These are phyloP conservation scores for Drosophila kikkawai DNA, from an alignment of 1,140 invertebrate species.

Conservation along the genomic window DNA sequence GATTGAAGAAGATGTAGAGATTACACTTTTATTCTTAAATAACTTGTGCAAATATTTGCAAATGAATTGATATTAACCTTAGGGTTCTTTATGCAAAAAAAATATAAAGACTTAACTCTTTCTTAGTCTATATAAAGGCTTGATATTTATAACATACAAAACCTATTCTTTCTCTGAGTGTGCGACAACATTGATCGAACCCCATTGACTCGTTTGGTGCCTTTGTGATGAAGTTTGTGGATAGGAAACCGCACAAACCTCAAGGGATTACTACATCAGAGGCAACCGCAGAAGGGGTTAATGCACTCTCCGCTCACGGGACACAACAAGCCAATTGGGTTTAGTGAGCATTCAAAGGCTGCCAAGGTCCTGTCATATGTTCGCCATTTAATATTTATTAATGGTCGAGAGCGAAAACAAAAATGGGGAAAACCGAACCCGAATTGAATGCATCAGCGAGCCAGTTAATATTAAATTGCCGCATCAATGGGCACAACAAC, in stretches of 20 bases:
- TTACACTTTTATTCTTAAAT: not conserved
- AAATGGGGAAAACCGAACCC: constrained; percentile 23
- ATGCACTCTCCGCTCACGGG: constrained; percentile 49
- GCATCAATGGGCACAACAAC: constrained; percentile 61
- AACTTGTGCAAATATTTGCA: not conserved
- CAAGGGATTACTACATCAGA: constrained; percentile 51
- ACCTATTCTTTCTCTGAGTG: not conserved
- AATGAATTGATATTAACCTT: not conserved
- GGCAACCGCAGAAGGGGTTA: constrained; percentile 52
- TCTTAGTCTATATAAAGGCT: too few relatives aligned
- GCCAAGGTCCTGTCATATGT: constrained; percentile 39
- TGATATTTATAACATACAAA: too few relatives aligned
- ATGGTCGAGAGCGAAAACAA: constrained; percentile 42
- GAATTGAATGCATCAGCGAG: constrained; percentile 77
- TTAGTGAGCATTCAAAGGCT: constrained; percentile 28
- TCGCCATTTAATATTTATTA: constrained; percentile 74
- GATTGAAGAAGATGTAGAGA: constrained; percentile 17
- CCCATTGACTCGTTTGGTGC: constrained; percentile 26
- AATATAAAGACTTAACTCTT: not conserved
- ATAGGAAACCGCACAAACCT: constrained; percentile 45
- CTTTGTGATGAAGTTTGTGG: constrained; percentile 35
- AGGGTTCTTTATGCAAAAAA: not conserved
- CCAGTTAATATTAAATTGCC: constrained; percentile 82
- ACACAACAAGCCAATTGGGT: constrained; percentile 28
- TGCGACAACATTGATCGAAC: constrained; percentile 23